Evolutionary conservation across 2,113 vertebrate species (phyloP), one percentile per base, ranked within the genome.

Genomic region (Vicugna pacos): DNA sequence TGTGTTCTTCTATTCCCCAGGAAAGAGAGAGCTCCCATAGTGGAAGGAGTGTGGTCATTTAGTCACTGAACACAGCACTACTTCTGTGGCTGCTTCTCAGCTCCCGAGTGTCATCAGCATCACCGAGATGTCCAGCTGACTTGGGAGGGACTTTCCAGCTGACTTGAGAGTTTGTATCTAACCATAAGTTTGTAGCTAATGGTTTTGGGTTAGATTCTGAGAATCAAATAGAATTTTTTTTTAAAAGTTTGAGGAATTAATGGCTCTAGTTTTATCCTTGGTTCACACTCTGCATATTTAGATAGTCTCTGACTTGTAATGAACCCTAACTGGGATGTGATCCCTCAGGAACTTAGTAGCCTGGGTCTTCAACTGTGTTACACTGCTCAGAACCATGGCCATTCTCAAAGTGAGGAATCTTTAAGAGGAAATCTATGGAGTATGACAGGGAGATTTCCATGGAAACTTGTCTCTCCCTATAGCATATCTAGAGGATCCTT

Each of bases 11-110:
- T 94, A 8, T 94, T 92, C 60, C 73, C 92, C 97, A 99, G 99
- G 99, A 99, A 96, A 99, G 98, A 98, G 98, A 97, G 97, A 99
- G 99, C 98, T 99, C 99, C 96, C 98, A 98, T 98, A 99, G 99
- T 96, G 99, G 98, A 97, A 99, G 98, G 97, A 99, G 99, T 89
- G 98, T 99, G 95, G 98, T 99, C 97, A 99, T 99, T 97, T 99
- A 98, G 97, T 88, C 89, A 54, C 75, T 46, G 0, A 42, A 28
- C 65, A 80, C 42, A 58, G 26, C 42, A 28, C 72, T 46, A 20
- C 84, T 73, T 90, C 75, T 67, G 20, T 87, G 80, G 52, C 64
- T 70, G 17, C 80, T 52, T 58, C 85, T 94, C 22, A 2, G 72
- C 73, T 94, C 62, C 58, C 0, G 5, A 12, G 3, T 80, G 62